phyloP scores from a whole-genome alignment of 2,113 vertebrate species.

The Oncorhynchus mykiss region DNA sequence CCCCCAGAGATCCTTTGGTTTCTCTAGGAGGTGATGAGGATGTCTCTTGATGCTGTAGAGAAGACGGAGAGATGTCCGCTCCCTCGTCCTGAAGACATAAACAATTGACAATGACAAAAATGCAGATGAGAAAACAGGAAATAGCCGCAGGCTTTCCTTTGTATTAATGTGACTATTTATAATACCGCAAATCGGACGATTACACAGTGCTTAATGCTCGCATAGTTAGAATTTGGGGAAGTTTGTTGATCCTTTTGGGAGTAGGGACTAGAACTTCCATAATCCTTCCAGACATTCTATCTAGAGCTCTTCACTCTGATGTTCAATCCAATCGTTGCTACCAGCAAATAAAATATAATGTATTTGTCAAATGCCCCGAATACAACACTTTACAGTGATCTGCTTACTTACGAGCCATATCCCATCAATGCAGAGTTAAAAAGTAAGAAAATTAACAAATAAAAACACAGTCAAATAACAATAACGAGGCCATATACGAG shows the following conservation, averaged over 20 bases:
- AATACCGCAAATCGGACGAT: constrained; percentile 55
- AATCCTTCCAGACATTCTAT: constrained; percentile 22
- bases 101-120: constrained; percentile 21
- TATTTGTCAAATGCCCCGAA: too few relatives aligned
- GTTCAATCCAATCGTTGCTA: constrained; percentile 18
- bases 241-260: constrained; percentile 8
- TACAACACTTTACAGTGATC: too few relatives aligned
- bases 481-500: too few relatives aligned
- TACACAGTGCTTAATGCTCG: constrained; percentile 45
- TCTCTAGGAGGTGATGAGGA: constrained; percentile 62
- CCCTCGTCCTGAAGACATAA: constrained; percentile 48
- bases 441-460: too few relatives aligned
- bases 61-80: constrained; percentile 10
- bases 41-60: constrained; percentile 29
- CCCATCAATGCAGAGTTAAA: too few relatives aligned
- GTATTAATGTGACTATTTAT: constrained; percentile 34
- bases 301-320: constrained; percentile 28
- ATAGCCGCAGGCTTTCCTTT: constrained; percentile 9
- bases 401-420: too few relatives aligned
- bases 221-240: constrained; percentile 45
- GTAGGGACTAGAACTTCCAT: constrained; percentile 32
- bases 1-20: constrained; percentile 17
- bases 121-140: constrained; percentile 17
- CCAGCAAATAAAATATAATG: neutral
- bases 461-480: too few relatives aligned